phyloP scores from a whole-genome alignment of 92 coral and sea anemone species.

The Parazoanthus swiftii region DNA sequence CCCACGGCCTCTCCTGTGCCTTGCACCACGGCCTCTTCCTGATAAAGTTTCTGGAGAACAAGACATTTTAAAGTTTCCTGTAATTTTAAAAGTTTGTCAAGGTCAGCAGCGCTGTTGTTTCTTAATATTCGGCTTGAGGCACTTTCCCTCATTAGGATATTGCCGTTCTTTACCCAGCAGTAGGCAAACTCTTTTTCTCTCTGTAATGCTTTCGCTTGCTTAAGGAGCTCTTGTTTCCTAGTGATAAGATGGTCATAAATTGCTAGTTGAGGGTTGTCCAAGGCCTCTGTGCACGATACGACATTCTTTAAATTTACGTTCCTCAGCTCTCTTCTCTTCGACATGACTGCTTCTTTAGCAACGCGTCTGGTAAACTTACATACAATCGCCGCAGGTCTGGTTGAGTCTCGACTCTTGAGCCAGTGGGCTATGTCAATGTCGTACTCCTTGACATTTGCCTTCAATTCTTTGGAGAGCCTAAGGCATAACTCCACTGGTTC shows the following conservation, averaged over 20 bases:
- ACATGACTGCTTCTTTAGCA: constrained; percentile 51
- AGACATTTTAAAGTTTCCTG: constrained; percentile 17
- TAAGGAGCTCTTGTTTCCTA: constrained; percentile 42
- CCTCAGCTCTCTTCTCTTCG: constrained; percentile 39
- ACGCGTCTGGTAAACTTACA: constrained; percentile 50
- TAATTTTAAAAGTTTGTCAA: constrained; percentile 13
- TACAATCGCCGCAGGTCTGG: constrained; percentile 44
- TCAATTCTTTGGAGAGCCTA: constrained; percentile 48
- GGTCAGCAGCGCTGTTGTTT: constrained; percentile 23
- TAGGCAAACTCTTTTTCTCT: constrained; percentile 37
- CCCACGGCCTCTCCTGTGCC: constrained; percentile 22
- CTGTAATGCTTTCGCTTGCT: constrained; percentile 34
- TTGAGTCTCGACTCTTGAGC: constrained; percentile 42
- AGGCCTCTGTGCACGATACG: constrained; percentile 37
- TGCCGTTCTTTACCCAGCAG: constrained; percentile 36
- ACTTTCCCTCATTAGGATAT: constrained; percentile 25
- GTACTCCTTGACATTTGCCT: constrained; percentile 41
- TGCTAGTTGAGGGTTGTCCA: constrained; percentile 30
- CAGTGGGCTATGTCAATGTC: constrained; percentile 51
- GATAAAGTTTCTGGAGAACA: constrained; percentile 20
- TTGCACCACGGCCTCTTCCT: constrained; percentile 15
- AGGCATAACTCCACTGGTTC: constrained; percentile 47
- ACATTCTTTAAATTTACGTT: constrained; percentile 39
- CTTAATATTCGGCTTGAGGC: constrained; percentile 15
- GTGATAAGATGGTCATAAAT: constrained; percentile 41